Conservation (phyloP, 1,140 invertebrate genomes). For the Ceratoteleas bidentatus region DNA sequence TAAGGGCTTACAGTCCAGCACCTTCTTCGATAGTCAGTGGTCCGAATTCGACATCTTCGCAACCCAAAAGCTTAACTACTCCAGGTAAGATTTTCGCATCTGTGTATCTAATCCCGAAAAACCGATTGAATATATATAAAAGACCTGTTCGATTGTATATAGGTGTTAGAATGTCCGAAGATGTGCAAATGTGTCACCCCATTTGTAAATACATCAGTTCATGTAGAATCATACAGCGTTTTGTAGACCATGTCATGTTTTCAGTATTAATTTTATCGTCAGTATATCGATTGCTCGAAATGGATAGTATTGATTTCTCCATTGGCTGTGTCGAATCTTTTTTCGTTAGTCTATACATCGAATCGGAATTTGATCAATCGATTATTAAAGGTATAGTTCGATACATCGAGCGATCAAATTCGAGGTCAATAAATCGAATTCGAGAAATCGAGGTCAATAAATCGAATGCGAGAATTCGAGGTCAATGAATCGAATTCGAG, state of each 20-base stretch:
- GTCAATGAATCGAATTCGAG: neutral
- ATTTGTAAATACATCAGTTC: constrained; percentile 22
- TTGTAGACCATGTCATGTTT: neutral
- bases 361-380: constrained; percentile 4
- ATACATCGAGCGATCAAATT: neutral
- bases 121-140: neutral
- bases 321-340: too few species aligned
- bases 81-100: constrained; percentile 68
- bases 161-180: too few species aligned
- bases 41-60: constrained; percentile 72
- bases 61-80: constrained; percentile 73
- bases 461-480: neutral
- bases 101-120: neutral
- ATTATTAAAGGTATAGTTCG: neutral
- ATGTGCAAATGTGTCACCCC: neutral
- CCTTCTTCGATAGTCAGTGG: constrained; percentile 74
- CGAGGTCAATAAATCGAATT: neutral
- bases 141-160: neutral
- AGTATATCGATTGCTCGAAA: neutral
- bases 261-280: neutral
- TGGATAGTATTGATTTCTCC: too few species aligned
- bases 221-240: neutral
- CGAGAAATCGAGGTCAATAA: neutral
- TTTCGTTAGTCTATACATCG: neutral
- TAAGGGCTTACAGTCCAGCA: constrained; percentile 87